phyloP scores from a whole-genome alignment of 1,140 invertebrate species.

The Fopius arisanus region DNA sequence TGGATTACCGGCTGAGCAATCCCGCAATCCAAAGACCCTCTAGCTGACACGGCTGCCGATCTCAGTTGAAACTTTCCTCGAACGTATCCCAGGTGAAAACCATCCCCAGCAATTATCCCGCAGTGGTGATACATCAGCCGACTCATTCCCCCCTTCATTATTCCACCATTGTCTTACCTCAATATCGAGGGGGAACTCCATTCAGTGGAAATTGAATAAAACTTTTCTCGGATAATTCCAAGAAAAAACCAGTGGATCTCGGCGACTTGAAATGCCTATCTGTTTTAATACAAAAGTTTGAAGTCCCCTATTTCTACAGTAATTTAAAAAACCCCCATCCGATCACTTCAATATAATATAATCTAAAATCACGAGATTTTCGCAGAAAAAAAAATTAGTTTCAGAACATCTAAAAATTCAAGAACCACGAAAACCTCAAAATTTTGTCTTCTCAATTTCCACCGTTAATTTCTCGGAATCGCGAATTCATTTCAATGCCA shows the following conservation, averaged over 20 bases:
- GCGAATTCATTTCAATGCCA: too few relatives aligned
- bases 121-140: not conserved
- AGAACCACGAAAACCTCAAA: too few relatives aligned
- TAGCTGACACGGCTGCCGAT: slow-evolving; percentile 1
- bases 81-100: not conserved
- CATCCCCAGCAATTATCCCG: slow-evolving; percentile 7
- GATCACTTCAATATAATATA: too few relatives aligned
- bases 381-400: too few relatives aligned
- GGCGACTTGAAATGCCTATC: not conserved
- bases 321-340: not conserved
- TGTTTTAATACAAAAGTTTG: not conserved
- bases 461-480: too few relatives aligned
- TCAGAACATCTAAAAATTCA: too few relatives aligned
- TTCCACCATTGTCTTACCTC: not conserved
- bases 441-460: too few relatives aligned
- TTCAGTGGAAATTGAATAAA: not conserved
- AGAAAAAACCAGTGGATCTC: not conserved
- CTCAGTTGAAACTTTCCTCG: not conserved
- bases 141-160: not conserved
- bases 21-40: not conserved
- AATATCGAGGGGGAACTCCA: not conserved
- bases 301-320: not conserved
- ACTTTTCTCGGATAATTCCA: not conserved
- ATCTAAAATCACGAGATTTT: too few relatives aligned
- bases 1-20: slow-evolving; percentile 23